phyloP scores from a whole-genome alignment of 2,113 vertebrate genomes.

The Aldabrachelys gigantea region DNA sequence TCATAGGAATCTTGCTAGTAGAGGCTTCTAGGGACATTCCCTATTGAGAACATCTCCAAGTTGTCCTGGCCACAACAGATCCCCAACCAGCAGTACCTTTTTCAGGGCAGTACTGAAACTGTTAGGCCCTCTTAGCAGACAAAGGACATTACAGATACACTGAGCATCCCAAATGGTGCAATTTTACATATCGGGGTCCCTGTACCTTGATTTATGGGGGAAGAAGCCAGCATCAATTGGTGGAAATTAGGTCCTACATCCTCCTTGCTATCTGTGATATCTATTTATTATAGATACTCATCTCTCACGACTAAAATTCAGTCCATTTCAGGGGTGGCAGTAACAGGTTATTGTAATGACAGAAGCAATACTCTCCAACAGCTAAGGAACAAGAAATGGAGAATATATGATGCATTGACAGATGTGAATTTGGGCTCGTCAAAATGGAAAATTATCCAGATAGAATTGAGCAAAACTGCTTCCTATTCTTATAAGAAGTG shows the following conservation, averaged over 20 bases:
- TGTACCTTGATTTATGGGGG: rapidly evolving
- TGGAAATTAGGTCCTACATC: background rate
- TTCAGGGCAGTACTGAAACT: background rate
- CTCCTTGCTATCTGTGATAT: background rate
- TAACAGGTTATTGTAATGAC: background rate
- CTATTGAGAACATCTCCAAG: background rate
- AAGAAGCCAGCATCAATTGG: background rate
- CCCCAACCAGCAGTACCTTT: background rate
- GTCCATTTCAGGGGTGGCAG: background rate
- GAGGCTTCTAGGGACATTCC: background rate
- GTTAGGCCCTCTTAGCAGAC: background rate
- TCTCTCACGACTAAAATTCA: background rate
- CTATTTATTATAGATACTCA: rapidly evolving
- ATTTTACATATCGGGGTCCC: background rate
- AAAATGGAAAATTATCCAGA: background rate
- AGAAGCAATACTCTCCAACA: background rate
- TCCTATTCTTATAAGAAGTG: background rate
- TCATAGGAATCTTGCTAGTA: background rate
- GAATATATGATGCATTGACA: background rate
- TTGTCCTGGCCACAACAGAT: background rate
- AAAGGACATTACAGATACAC: background rate
- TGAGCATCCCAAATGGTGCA: background rate
- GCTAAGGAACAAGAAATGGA: background rate
- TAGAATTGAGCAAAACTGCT: background rate
- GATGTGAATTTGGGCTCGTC: rapidly evolving